These are phyloP conservation scores for Anser cygnoides DNA, from an alignment of 2,113 vertebrate species.

Conservation along the genomic window DNA sequence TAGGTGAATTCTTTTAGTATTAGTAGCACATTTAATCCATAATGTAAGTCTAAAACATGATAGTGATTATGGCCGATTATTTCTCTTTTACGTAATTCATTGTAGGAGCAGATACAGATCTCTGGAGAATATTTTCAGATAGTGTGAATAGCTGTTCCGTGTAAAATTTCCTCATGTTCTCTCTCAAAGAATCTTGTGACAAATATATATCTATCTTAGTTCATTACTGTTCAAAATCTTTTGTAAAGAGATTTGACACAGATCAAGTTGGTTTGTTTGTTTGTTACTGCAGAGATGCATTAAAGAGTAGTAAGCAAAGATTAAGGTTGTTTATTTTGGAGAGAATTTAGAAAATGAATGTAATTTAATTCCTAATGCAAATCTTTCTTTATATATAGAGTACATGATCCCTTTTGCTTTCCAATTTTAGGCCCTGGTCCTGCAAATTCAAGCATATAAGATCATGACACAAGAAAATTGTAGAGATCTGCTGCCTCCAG, in stretches of 20 bases:
- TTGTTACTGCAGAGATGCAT: neutral
- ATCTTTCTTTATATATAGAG: neutral
- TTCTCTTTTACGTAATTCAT: slow-evolving; percentile 37
- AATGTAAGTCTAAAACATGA: neutral
- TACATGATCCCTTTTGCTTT: neutral
- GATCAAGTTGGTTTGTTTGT: neutral
- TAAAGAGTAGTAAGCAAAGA: neutral
- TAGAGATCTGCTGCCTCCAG: neutral
- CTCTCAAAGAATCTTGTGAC: slow-evolving; percentile 46
- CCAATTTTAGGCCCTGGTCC: neutral
- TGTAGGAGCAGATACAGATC: slow-evolving; percentile 2
- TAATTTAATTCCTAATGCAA: neutral
- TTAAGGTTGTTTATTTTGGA: neutral
- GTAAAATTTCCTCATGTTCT: slow-evolving; percentile 56
- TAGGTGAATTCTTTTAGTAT: slow-evolving; percentile 43
- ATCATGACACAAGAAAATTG: neutral
- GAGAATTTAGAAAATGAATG: neutral
- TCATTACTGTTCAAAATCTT: neutral
- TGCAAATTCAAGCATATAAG: neutral
- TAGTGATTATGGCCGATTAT: neutral
- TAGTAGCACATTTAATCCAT: slow-evolving; percentile 37
- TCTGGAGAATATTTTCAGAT: neutral
- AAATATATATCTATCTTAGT: slow-evolving; percentile 58
- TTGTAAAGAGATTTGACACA: neutral
- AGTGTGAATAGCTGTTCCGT: neutral